Evolutionary conservation across 2,113 vertebrate genomes (phyloP), one percentile per base, ranked within the genome.

Genomic region (Elachura formosa): DNA sequence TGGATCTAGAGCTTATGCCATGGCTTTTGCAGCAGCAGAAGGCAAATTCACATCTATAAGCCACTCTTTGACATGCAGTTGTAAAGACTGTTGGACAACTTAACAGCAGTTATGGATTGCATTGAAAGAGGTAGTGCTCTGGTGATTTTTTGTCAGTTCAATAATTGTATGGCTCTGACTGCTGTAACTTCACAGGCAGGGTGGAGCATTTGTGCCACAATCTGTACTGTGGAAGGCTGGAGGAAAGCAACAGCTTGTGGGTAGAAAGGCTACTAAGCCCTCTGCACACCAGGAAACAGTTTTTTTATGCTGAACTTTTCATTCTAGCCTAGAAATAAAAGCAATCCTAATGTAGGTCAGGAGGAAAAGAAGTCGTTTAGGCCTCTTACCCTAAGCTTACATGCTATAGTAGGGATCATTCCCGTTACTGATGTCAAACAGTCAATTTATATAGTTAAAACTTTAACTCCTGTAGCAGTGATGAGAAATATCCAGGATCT

Each of bases 261-360:
- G 55, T 85, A 96, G 87, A 97, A 97, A 94, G 93, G 95, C 93
- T 95, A 95, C 89, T 94, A 93, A 90, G 94, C 93, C 91, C 90
- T 95, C 63, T 94, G 89, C 81, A 83, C 90, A 93, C 94, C 75
- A 16, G 95, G 90, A 97, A 96, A 93, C 79, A 72, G 52, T 72
- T 95, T 96, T 96, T 96, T 96, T 91, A 83, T 83, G 74, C 69
- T 91, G 86, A 96, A 96, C 84, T 94, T 96, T 91, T 76, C 89
- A 96, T 96, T 94, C 86, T 96, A 93, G 67, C 90, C 96, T 87
- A 96, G 95, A 96, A 97, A 96, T 93, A 94, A 94, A 94, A 77
- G 77, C 67, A 76, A 69, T 92, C 71, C 80, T 87, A 96, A 97
- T 97, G 93, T 97, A 96, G 96, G 97, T 97, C 97, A 96, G 68